Base-by-base conservation (phyloP, 2,113 vertebrate species). In the Scomber scombrus region DNA sequence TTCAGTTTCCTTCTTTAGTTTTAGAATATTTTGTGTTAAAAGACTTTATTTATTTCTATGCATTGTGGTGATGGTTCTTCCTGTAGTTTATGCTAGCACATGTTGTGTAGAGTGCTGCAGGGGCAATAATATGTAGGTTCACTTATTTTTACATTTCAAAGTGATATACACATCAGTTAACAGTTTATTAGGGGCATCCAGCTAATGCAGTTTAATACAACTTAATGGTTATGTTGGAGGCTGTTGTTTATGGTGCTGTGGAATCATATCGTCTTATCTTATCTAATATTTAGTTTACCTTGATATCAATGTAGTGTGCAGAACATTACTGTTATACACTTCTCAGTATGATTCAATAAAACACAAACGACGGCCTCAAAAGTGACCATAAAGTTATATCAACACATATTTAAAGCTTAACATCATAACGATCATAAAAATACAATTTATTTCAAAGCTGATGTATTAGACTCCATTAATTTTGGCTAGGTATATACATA, bases 21-120 rank as follows among this genome's bases (percentile, higher is more conserved):
- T 82, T 19, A 19, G 49, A 34, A 76, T 60, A 40, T 73, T 69
- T 77, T 47, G 67, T 63, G 6, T 18, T 43, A 1, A 51, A 46
- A 31, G 6, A 10, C 34, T 40, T 8, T 9, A 40, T 40, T 74
- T 66, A 72, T 67, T 82, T 87, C 62, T 57, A 45, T 60, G 71
- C 16, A 0, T 51, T 71, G 55, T 88, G 81, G 85, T 85, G 74
- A 21, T 75, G 58, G 46, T 15, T 40, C 34, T 40, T 6, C 34
- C 34, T 40, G 34, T 40, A 6, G 34, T 40, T 40, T 40, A 40
- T 40, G 7, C 34, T 40, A 40, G 34, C 9, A 40, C 8, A 9
- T 60, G 52, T 18, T n/a, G 13, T 58, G 11, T 58, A 4, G 52
- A 1, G 3, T 61, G 29, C 47, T 63, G 29, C 13, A 5, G 34